A percentile compares a stretch with the other conserved stretches of the same genome.
These are phyloP conservation scores for Puffinus mauretanicus DNA, from an alignment of 2,113 vertebrate genomes.

Conservation along the genomic window DNA sequence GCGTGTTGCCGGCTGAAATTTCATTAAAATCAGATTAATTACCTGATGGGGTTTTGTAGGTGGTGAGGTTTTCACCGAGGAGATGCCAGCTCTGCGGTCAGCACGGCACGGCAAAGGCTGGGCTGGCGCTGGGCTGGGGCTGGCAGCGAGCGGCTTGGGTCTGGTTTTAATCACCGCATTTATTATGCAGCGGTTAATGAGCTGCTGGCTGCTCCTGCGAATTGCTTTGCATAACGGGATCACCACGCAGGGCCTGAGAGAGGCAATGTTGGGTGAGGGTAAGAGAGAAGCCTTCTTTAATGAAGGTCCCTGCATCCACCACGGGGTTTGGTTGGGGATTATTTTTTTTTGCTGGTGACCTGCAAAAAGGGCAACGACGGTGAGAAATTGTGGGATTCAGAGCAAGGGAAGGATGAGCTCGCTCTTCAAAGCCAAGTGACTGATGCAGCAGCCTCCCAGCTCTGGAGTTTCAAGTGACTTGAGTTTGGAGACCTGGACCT, in stretches of 20 bases:
- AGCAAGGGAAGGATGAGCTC: not conserved
- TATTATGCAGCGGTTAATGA: not conserved
- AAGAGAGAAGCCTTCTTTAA: not conserved
- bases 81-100: not conserved
- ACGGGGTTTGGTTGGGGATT: rapidly evolving
- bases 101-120: not conserved
- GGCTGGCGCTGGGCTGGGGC: not conserved
- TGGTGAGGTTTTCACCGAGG: not conserved
- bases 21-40: constrained; percentile 37
- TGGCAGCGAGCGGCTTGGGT: not conserved
- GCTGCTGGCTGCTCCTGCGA: not conserved
- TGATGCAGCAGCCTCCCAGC: not conserved
- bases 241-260: not conserved
- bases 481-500: not conserved
- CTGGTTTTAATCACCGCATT: not conserved
- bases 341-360: not conserved
- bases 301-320: not conserved
- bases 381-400: not conserved
- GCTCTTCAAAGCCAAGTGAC: not conserved
- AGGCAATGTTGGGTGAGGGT: not conserved
- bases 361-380: not conserved
- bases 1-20: rapidly evolving
- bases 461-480: not conserved
- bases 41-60: not conserved
- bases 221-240: not conserved